Conservation (phyloP, 53 echinoderm and acorn worm species). For the Patiria pectinifera region DNA sequence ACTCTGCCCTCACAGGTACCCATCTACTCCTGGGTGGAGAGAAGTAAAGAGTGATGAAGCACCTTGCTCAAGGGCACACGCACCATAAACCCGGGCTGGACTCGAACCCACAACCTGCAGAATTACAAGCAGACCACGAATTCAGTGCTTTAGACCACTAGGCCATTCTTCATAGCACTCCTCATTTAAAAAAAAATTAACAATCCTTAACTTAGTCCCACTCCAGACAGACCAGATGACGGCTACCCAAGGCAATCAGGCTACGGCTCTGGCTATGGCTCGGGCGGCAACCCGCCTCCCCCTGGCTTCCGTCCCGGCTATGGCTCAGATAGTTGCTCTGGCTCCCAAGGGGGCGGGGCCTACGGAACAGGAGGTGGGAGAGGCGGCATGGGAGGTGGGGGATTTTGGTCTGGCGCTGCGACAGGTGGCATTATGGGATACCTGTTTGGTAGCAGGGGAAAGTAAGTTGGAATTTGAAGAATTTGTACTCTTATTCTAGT, state of each 20-base stretch:
- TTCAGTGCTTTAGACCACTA: too few relatives aligned
- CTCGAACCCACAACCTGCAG: too few relatives aligned
- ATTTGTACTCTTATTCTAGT: not conserved
- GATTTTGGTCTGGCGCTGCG: conserved; percentile 94
- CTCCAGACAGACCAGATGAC: conserved; percentile 69
- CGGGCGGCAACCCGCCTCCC: conserved; percentile 75
- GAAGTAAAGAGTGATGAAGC: too few relatives aligned
- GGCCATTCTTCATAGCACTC: too few relatives aligned
- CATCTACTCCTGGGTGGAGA: too few relatives aligned
- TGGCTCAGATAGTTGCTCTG: conserved; percentile 70
- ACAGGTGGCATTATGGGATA: conserved; percentile 95
- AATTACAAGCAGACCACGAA: too few relatives aligned
- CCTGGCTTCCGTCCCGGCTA: conserved; percentile 84
- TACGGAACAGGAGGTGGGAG: conserved; percentile 38
- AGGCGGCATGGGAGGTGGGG: conserved; percentile 82
- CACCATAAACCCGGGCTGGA: too few relatives aligned
- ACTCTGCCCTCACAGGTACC: too few relatives aligned
- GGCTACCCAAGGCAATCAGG: conserved; percentile 65
- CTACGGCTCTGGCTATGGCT: conserved; percentile 76
- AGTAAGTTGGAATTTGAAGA: not conserved
- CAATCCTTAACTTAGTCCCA: conserved; percentile 39
- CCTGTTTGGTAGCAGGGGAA: conserved; percentile 85
- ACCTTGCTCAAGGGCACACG: too few relatives aligned
- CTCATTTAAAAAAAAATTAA: not conserved
- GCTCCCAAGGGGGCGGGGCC: conserved; percentile 33